These are phyloP conservation scores for Gymnothorax javanicus DNA, from an alignment of 2,797 vertebrate species.

Conservation along the genomic window DNA sequence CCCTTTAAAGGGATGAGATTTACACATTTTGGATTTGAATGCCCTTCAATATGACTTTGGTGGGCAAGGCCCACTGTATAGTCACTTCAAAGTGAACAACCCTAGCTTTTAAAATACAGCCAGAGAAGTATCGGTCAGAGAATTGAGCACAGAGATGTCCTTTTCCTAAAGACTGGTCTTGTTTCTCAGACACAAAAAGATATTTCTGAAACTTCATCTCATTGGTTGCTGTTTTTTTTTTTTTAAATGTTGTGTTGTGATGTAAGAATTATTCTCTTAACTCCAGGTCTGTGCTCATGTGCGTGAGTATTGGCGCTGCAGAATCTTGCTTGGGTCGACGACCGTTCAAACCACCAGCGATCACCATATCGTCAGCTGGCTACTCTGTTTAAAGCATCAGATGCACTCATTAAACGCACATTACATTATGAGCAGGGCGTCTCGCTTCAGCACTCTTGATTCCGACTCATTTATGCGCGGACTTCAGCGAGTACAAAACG, in stretches of 20 bases:
- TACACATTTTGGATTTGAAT: no score
- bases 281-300: not conserved
- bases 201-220: conserved; percentile 2
- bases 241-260: not conserved
- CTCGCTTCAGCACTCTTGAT: not conserved
- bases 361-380: not conserved
- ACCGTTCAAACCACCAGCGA: not conserved
- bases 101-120: not conserved
- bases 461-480: not conserved
- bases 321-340: not conserved
- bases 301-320: not conserved
- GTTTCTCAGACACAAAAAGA: conserved; percentile 9
- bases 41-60: no score
- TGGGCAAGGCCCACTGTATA: no score
- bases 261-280: not conserved
- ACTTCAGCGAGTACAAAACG: not conserved
- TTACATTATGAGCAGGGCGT: not conserved
- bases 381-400: not conserved
- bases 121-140: not conserved
- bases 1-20: no score
- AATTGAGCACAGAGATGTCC: not conserved
- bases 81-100: no score
- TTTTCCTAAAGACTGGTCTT: not conserved
- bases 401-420: not conserved
- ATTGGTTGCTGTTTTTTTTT: not conserved